phyloP scores from a whole-genome alignment of 2,113 vertebrate genomes.

The Sterrhoptilus dennistouni region DNA sequence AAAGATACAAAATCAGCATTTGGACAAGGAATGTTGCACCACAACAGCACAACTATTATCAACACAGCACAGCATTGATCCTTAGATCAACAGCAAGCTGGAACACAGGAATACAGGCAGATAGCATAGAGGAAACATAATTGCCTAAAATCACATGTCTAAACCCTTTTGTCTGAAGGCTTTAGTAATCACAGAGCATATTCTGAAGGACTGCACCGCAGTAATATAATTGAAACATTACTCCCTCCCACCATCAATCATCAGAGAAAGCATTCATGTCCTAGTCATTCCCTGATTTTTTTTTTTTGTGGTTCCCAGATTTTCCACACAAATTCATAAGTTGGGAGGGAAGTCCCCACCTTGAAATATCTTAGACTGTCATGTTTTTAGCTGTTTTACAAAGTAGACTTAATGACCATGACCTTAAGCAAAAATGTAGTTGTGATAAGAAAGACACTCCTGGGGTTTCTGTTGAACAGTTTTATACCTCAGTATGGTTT shows the following conservation, averaged over 20 bases:
- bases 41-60: not conserved
- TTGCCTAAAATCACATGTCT: not conserved
- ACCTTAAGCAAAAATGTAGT: not conserved
- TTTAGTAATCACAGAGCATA: not conserved
- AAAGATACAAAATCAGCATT: not conserved
- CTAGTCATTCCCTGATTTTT: not conserved
- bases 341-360: not conserved
- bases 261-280: not conserved
- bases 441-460: not conserved
- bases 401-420: not conserved
- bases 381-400: not conserved
- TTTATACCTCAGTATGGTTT: not conserved
- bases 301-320: not conserved
- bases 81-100: not conserved
- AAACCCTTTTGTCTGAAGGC: not conserved
- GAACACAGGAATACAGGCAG: not conserved
- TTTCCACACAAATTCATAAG: not conserved
- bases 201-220: conserved; percentile 8
- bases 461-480: not conserved
- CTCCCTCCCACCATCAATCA: not conserved
- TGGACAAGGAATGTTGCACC: not conserved
- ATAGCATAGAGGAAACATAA: not conserved
- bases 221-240: not conserved
- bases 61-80: not conserved
- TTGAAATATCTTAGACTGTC: not conserved